Evolutionary conservation across 2,888 invertebrate genomes (phyloP).

Genomic region (Hydrotaea diabolus): DNA sequence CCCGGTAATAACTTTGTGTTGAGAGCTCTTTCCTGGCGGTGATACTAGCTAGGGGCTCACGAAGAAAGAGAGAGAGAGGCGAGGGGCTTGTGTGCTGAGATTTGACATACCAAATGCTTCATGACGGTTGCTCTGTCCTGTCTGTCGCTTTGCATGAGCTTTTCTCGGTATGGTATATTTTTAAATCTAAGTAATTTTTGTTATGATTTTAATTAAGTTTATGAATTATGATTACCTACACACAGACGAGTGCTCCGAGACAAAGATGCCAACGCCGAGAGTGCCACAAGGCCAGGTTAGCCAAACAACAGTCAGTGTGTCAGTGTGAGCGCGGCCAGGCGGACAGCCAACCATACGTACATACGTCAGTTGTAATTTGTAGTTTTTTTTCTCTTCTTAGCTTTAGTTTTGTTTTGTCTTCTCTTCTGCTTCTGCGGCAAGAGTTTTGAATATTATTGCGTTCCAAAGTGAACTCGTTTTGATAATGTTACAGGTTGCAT

Average conservation of each 20-base stretch:
- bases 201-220: constrained; percentile 79
- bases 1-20: constrained; percentile 21
- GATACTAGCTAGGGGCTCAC: background rate
- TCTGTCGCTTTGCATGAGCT: constrained; percentile 16
- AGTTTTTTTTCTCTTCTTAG: constrained; percentile 34
- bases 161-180: constrained; percentile 46
- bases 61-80: background rate
- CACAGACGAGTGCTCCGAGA: background rate
- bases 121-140: constrained; percentile 18
- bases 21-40: background rate
- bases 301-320: constrained; percentile 32
- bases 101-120: background rate
- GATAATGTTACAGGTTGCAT: constrained; percentile 67
- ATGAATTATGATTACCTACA: constrained; percentile 70
- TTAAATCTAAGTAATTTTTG: constrained; percentile 72
- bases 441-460: constrained; percentile 16
- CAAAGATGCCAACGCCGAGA: background rate
- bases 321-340: background rate
- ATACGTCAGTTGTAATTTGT: background rate
- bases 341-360: too few species aligned
- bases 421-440: background rate
- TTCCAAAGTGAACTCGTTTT: constrained; percentile 65
- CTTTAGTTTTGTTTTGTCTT: too few species aligned
- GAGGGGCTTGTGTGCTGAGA: background rate
- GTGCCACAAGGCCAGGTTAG: constrained; percentile 31